phyloP scores from a whole-genome alignment of 1,140 invertebrate species.

The Caenorhabditis elegans region DNA sequence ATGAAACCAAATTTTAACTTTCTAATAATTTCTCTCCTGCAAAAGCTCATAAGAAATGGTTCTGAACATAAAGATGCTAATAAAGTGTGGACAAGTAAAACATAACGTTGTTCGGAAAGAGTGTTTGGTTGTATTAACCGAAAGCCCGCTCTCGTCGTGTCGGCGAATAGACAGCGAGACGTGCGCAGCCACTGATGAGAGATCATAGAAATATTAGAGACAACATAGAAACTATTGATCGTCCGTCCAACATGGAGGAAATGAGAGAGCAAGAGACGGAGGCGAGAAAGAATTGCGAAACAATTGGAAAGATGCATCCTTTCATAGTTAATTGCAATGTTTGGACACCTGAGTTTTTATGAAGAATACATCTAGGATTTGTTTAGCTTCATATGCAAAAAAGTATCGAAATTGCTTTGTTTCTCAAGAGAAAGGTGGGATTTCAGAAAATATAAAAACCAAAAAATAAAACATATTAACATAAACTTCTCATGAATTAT shows the following conservation, averaged over 20 bases:
- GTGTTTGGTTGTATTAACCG: conserved; percentile 28
- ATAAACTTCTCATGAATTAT: no score
- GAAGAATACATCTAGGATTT: no score
- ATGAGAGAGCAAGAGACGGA: neutral
- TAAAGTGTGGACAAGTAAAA: neutral
- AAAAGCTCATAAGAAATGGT: neutral
- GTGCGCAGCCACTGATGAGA: neutral
- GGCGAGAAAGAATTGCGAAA: neutral
- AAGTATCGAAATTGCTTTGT: no score
- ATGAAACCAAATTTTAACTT: no score
- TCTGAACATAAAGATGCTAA: neutral
- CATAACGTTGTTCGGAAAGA: neutral
- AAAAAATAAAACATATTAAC: no score
- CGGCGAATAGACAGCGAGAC: neutral
- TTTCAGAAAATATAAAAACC: no score
- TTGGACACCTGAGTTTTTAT: neutral
- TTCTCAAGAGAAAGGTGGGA: no score
- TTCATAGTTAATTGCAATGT: neutral
- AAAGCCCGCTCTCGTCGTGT: neutral
- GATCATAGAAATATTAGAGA: neutral
- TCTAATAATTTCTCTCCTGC: neutral
- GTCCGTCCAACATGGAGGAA: neutral
- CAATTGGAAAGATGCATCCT: neutral
- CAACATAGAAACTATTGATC: conserved; percentile 1
- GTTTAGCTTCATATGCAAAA: no score